Conservation (phyloP, 2,797 vertebrate genomes). For the Danio tinwini region DNA sequence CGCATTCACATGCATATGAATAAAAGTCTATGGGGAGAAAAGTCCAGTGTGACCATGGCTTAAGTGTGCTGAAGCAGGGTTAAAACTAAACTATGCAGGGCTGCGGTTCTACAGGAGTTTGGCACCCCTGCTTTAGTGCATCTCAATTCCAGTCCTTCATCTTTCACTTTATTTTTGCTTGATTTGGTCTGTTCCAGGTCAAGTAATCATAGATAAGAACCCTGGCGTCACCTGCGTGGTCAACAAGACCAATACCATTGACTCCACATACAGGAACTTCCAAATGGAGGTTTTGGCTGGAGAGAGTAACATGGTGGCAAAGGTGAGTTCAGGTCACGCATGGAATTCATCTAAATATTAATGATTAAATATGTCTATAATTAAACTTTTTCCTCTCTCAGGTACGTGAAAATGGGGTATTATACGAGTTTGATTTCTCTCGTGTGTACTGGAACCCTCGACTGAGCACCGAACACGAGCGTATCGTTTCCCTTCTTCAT, state of each 20-base stretch:
- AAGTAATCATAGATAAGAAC: conserved; percentile 97
- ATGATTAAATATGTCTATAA: neutral
- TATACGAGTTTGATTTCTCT: conserved; percentile 95
- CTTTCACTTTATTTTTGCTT: neutral
- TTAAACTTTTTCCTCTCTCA: conserved; percentile 61
- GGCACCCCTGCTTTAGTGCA: too few relatives aligned
- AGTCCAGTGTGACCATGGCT: too few relatives aligned
- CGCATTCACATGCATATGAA: too few relatives aligned
- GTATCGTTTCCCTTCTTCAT: conserved; percentile 81
- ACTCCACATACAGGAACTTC: conserved; percentile 92
- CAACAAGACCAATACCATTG: conserved; percentile 91
- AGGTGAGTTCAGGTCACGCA: conserved; percentile 71
- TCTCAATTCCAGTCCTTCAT: too few relatives aligned
- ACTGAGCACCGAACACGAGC: conserved; percentile 89
- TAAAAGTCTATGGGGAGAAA: too few relatives aligned
- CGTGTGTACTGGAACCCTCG: conserved; percentile 97
- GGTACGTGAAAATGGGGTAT: conserved; percentile 91
- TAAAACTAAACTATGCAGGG: too few relatives aligned
- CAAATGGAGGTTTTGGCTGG: conserved; percentile 95
- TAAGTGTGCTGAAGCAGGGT: too few relatives aligned
- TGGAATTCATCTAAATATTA: neutral
- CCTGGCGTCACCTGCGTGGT: conserved; percentile 92
- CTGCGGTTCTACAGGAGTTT: too few relatives aligned
- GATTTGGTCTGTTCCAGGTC: conserved; percentile 72
- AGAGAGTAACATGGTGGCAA: conserved; percentile 91